Percentiles rank a stretch among this genome's conserved stretches.
phyloP scores from a whole-genome alignment of 2,797 vertebrate species.

The Phoebastria nigripes region DNA sequence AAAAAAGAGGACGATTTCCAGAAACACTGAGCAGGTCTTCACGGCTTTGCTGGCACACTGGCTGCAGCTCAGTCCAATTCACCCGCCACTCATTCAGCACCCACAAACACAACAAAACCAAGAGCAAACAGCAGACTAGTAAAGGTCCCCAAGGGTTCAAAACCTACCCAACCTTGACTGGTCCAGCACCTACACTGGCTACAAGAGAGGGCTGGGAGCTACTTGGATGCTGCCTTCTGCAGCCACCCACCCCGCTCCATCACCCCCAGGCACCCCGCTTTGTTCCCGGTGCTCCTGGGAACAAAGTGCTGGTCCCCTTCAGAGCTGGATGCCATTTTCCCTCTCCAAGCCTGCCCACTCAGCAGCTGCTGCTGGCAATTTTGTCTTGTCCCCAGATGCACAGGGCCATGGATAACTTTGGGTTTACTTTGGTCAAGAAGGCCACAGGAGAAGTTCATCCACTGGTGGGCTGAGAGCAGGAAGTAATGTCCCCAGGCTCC shows the following conservation, averaged over 20 bases:
- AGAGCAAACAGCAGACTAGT: background rate
- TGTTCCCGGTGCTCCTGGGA: background rate
- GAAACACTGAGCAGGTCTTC: background rate
- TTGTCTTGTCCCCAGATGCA: background rate
- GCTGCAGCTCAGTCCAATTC: background rate
- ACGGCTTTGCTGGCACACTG: fast-evolving
- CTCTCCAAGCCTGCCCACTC: background rate
- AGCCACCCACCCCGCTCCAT: background rate
- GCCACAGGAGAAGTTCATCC: background rate
- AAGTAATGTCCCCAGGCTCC: background rate
- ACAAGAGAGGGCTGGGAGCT: background rate
- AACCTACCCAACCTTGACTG: background rate
- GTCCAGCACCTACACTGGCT: background rate
- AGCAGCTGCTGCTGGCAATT: background rate
- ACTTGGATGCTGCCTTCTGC: background rate
- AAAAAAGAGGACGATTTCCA: background rate
- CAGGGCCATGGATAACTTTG: background rate
- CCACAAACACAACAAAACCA: background rate
- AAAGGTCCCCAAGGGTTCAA: background rate
- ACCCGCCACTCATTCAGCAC: background rate
- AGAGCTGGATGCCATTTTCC: background rate
- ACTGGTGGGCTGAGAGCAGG: background rate
- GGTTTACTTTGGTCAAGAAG: background rate
- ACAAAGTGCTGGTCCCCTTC: background rate
- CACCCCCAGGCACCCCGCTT: background rate